A percentile compares a stretch with the other conserved stretches of the same genome.
These are phyloP conservation scores for Vespertilio murinus DNA, from an alignment of 2,797 vertebrate genomes.

Conservation along the genomic window DNA sequence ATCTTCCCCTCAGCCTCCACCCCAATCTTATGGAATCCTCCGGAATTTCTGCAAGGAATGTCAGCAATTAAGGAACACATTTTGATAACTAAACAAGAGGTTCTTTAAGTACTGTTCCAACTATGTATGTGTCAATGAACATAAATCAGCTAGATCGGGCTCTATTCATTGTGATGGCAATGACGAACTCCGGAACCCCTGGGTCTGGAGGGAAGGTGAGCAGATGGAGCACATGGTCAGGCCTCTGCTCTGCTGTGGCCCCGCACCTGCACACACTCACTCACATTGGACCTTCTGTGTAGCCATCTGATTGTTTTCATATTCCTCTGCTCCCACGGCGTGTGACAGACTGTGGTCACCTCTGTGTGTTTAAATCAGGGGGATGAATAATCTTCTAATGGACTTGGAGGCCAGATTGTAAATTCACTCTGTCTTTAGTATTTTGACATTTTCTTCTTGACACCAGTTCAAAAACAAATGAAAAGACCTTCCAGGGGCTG, in stretches of 20 bases:
- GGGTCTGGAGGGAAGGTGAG: background rate
- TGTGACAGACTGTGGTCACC: constrained; percentile 17
- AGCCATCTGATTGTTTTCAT: constrained; percentile 20
- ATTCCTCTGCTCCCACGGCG: constrained; percentile 5
- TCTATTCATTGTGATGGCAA: background rate
- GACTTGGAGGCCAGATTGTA: constrained; percentile 39
- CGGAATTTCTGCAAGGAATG: background rate
- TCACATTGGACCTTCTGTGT: background rate
- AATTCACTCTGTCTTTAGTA: constrained; percentile 46
- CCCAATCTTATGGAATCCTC: background rate
- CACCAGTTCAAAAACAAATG: constrained; percentile 44
- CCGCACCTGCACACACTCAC: background rate
- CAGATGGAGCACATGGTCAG: background rate
- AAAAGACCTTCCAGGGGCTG: background rate
- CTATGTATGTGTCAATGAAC: background rate
- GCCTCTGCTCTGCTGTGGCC: background rate
- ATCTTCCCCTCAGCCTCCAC: background rate
- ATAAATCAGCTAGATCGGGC: background rate
- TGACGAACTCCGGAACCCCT: background rate
- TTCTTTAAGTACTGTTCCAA: background rate
- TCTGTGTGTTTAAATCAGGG: constrained; percentile 37
- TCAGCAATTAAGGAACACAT: background rate
- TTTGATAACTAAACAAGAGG: background rate
- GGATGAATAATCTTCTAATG: background rate
- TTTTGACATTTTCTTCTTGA: constrained; percentile 72